These are phyloP conservation scores for Thysanoteuthis rhombus DNA, from an alignment of 2,888 invertebrate species.

Conservation along the genomic window DNA sequence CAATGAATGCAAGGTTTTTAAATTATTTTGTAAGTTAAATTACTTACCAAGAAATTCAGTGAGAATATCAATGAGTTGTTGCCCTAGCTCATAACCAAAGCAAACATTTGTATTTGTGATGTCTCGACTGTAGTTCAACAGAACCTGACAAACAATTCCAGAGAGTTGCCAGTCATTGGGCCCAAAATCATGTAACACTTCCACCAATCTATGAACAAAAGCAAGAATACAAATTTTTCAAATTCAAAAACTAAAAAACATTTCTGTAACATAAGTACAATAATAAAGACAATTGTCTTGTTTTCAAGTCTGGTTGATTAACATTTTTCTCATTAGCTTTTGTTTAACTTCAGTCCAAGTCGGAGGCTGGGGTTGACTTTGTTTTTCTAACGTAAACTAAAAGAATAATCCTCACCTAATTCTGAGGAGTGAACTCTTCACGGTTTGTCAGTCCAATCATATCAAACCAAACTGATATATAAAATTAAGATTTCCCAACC, in stretches of 20 bases:
- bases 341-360: no score
- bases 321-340: no score
- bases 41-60: slow-evolving; percentile 56
- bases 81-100: slow-evolving; percentile 62
- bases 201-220: slow-evolving; percentile 67
- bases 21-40: background rate
- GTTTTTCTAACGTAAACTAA: no score
- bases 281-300: no score
- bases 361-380: no score
- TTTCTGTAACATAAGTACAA: no score
- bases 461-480: no score
- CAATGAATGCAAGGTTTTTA: background rate
- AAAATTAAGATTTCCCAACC: no score
- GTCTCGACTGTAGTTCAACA: slow-evolving; percentile 76
- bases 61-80: slow-evolving; percentile 60
- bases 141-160: slow-evolving; percentile 79
- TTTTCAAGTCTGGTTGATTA: no score
- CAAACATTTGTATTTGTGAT: slow-evolving; percentile 61
- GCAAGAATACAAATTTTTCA: background rate
- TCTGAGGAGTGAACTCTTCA: no score
- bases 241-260: background rate
- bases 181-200: slow-evolving; percentile 73
- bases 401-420: no score
- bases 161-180: slow-evolving; percentile 78
- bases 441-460: no score